Conservation (phyloP, 2,888 invertebrate species). For the Coelogynopora nodosa region DNA sequence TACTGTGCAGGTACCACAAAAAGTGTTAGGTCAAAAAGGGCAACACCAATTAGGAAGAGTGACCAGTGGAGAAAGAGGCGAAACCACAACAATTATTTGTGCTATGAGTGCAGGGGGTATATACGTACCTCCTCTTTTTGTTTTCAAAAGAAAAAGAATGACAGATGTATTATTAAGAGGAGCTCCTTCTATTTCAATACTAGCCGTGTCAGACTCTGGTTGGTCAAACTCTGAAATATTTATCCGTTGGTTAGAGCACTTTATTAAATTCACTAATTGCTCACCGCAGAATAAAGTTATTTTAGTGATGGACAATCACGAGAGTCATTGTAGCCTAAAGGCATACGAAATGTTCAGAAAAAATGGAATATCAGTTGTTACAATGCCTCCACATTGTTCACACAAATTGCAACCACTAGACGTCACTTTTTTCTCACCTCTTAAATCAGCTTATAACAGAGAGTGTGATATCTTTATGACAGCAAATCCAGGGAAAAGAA, state of each 20-base stretch:
- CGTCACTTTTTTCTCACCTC: conserved; percentile 53
- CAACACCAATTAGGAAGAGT: conserved; percentile 40
- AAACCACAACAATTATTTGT: conserved; percentile 45
- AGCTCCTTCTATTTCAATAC: conserved; percentile 44
- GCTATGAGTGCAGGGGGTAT: conserved; percentile 44
- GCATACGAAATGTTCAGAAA: conserved; percentile 43
- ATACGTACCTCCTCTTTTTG: conserved; percentile 48
- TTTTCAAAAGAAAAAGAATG: conserved; percentile 46
- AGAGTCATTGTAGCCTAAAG: conserved; percentile 45
- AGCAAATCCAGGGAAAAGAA: background rate
- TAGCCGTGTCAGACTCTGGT: conserved; percentile 40
- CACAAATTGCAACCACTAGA: conserved; percentile 48
- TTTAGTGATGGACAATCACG: conserved; percentile 46
- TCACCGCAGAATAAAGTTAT: conserved; percentile 41
- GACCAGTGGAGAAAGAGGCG: conserved; percentile 46
- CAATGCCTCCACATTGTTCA: conserved; percentile 47
- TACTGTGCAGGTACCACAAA: conserved; percentile 35
- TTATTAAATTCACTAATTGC: conserved; percentile 47
- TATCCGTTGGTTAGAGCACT: conserved; percentile 45
- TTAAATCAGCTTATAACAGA: conserved; percentile 51
- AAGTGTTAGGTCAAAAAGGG: conserved; percentile 43
- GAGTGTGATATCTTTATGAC: background rate
- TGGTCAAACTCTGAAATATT: conserved; percentile 48
- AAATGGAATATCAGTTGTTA: conserved; percentile 48
- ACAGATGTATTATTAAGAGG: conserved; percentile 41